A percentile compares a stretch with the other conserved stretches of the same genome.
Conservation (phyloP, 2,113 vertebrate species). For the Mobula birostris region DNA sequence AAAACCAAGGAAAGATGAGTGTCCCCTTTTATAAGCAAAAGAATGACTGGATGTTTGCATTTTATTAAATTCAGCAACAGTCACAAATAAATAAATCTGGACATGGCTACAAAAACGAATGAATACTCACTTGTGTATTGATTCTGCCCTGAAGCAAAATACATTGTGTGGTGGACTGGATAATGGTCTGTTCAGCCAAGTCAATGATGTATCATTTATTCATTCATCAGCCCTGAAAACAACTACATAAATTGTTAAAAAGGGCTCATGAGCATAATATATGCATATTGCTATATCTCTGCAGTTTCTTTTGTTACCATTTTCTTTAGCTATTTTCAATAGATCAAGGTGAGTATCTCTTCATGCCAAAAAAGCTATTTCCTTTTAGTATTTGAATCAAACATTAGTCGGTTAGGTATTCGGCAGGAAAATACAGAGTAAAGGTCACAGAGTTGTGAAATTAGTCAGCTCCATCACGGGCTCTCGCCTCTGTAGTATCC, state of each 20-base stretch:
- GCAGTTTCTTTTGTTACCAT: neutral
- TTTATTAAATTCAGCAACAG: neutral
- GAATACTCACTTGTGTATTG: slow-evolving; percentile 35
- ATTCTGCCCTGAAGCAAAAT: slow-evolving; percentile 8
- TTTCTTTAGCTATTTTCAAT: neutral
- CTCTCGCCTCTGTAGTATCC: no score
- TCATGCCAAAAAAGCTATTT: neutral
- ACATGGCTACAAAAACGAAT: slow-evolving; percentile 18
- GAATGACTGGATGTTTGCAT: neutral
- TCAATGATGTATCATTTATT: slow-evolving; percentile 37
- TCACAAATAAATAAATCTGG: slow-evolving; percentile 30
- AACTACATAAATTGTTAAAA: slow-evolving; percentile 33
- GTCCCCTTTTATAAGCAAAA: neutral
- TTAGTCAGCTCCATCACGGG: no score
- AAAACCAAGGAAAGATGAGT: neutral
- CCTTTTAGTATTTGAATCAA: neutral
- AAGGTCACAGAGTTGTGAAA: neutral
- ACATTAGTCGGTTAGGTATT: neutral
- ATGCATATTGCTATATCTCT: slow-evolving; percentile 15
- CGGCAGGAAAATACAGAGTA: neutral
- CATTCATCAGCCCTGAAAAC: slow-evolving; percentile 30
- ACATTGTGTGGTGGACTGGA: slow-evolving; percentile 22
- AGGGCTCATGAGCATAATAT: slow-evolving; percentile 20
- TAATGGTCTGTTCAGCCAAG: slow-evolving; percentile 14
- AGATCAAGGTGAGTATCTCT: neutral